A percentile compares a stretch with the other conserved stretches of the same genome.
These are phyloP conservation scores for Polietes domitor DNA, from an alignment of 2,888 invertebrate species.

Conservation along the genomic window DNA sequence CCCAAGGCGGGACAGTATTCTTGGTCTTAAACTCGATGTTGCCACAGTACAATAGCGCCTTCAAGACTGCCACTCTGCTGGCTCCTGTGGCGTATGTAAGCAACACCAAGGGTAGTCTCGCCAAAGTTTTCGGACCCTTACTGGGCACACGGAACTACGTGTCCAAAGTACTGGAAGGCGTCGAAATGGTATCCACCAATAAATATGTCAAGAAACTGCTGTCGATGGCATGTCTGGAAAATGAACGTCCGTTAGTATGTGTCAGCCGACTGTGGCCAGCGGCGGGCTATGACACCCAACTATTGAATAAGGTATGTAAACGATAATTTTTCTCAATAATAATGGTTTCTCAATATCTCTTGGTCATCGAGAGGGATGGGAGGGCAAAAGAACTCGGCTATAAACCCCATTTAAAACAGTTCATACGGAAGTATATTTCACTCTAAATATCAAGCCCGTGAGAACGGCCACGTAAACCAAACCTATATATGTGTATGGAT, in stretches of 20 bases:
- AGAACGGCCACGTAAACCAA: too few species aligned
- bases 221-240: conserved; percentile 77
- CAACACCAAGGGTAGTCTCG: conserved; percentile 81
- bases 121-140: conserved; percentile 84
- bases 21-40: conserved; percentile 78
- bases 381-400: too few species aligned
- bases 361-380: too few species aligned
- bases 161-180: conserved; percentile 76
- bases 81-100: conserved; percentile 79
- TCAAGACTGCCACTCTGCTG: conserved; percentile 77
- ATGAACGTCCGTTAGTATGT: conserved; percentile 76
- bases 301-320: conserved; percentile 74
- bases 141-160: conserved; percentile 78
- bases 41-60: conserved; percentile 77
- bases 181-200: conserved; percentile 79
- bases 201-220: conserved; percentile 78
- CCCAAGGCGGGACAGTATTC: conserved; percentile 78
- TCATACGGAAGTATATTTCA: too few species aligned
- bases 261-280: conserved; percentile 78
- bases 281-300: conserved; percentile 77
- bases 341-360: too few species aligned
- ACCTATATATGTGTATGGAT: too few species aligned
- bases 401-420: too few species aligned
- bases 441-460: too few species aligned
- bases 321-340: too few species aligned